Conservation (phyloP, 2,113 vertebrate genomes). For the Ctenomys sociabilis region DNA sequence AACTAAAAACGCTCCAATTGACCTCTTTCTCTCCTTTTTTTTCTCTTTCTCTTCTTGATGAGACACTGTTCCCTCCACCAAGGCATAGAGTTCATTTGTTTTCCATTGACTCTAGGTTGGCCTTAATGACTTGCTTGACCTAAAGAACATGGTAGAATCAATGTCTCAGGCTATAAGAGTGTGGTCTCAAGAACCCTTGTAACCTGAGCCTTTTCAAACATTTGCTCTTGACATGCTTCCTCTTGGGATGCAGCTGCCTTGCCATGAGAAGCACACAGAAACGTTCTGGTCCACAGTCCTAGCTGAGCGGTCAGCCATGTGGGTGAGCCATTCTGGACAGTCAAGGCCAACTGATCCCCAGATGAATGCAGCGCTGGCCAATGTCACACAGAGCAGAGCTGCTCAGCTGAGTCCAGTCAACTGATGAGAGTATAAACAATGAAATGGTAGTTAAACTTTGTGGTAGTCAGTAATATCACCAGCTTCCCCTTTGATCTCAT, state of each 20-base stretch:
- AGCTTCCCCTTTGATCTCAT: background rate
- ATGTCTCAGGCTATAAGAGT: background rate
- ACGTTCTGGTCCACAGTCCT: background rate
- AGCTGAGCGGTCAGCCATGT: background rate
- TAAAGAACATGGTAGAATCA: background rate
- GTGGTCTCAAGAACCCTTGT: background rate
- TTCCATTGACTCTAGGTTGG: background rate
- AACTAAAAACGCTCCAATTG: background rate
- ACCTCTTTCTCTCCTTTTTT: constrained; percentile 1
- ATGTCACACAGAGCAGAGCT: background rate
- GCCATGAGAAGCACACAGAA: background rate
- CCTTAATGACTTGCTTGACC: background rate
- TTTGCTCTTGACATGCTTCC: background rate
- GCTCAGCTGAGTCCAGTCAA: background rate
- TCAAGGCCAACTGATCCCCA: background rate
- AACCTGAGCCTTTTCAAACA: background rate
- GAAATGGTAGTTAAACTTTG: background rate
- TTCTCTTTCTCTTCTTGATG: background rate
- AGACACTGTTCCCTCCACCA: background rate
- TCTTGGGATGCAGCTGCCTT: background rate
- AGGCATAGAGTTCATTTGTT: background rate
- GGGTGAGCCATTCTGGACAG: background rate
- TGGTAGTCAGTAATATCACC: background rate
- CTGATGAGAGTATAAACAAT: background rate
- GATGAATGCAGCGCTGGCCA: background rate